Conservation (phyloP, 2,113 vertebrate genomes). For the Butastur rufipennis region DNA sequence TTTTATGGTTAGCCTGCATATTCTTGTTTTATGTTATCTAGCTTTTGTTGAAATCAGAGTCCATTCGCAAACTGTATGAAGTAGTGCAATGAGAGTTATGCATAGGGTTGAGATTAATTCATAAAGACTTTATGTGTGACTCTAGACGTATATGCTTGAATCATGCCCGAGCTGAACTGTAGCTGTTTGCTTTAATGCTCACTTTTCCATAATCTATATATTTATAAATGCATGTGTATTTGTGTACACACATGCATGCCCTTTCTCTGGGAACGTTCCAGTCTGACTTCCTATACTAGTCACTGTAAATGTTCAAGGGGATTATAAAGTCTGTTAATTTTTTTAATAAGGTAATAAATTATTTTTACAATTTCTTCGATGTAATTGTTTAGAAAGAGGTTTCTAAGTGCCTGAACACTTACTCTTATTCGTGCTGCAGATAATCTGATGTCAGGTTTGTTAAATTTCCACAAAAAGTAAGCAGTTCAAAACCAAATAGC, state of each 20-base stretch:
- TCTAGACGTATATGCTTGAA: not conserved
- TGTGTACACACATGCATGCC: not conserved
- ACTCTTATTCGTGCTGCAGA: not conserved
- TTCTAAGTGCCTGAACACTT: not conserved
- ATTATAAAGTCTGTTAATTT: not conserved
- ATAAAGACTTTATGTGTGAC: not conserved
- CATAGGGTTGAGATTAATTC: not conserved
- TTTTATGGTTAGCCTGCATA: not conserved
- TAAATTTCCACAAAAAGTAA: not conserved
- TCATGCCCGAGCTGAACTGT: not conserved
- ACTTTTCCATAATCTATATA: not conserved
- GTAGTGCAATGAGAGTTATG: not conserved
- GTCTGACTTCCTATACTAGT: not conserved
- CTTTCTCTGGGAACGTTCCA: not conserved
- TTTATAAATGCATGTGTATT: not conserved
- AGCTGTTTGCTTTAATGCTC: not conserved
- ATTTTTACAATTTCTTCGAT: not conserved
- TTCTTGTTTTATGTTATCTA: not conserved
- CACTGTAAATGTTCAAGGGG: not conserved
- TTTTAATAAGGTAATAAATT: not conserved
- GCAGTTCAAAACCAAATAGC: not conserved
- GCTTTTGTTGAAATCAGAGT: not conserved
- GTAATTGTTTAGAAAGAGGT: not conserved
- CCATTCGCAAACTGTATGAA: not conserved
- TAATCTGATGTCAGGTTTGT: not conserved